phyloP scores from a whole-genome alignment of 2,797 vertebrate genomes.

The Agapornis canus region DNA sequence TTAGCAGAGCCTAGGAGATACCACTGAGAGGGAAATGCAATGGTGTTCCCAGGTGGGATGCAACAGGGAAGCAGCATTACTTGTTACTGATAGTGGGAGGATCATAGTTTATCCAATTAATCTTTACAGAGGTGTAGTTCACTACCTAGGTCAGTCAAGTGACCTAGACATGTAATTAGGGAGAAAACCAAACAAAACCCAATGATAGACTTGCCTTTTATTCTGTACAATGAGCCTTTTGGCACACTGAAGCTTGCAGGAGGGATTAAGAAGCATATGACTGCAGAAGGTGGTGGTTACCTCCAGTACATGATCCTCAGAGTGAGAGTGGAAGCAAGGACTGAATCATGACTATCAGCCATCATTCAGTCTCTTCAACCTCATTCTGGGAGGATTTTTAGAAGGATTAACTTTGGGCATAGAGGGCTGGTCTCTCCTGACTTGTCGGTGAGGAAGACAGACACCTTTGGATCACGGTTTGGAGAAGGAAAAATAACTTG shows the following conservation, averaged over 20 bases:
- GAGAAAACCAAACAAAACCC: not conserved
- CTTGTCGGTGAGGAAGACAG: not conserved
- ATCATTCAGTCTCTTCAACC: not conserved
- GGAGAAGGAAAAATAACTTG: not conserved
- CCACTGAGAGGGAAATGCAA: not conserved
- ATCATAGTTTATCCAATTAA: not conserved
- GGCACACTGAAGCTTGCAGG: accelerated
- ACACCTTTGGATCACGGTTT: not conserved
- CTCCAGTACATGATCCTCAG: not conserved
- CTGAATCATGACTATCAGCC: not conserved
- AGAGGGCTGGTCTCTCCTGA: not conserved
- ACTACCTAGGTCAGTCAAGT: not conserved
- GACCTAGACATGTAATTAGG: not conserved
- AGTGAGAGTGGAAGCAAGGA: not conserved
- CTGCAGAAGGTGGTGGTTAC: not conserved
- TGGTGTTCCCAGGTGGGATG: not conserved
- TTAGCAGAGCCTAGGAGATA: not conserved
- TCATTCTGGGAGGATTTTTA: not conserved
- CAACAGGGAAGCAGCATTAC: not conserved
- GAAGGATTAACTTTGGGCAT: not conserved
- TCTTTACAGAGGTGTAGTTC: not conserved
- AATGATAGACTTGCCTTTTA: not conserved
- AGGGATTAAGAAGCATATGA: not conserved
- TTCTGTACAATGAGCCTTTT: not conserved
- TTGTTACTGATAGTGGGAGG: not conserved